Evolutionary conservation across 2,888 invertebrate genomes (phyloP), one percentile per base, ranked within the genome.

Genomic region (Drosophila prolongata): DNA sequence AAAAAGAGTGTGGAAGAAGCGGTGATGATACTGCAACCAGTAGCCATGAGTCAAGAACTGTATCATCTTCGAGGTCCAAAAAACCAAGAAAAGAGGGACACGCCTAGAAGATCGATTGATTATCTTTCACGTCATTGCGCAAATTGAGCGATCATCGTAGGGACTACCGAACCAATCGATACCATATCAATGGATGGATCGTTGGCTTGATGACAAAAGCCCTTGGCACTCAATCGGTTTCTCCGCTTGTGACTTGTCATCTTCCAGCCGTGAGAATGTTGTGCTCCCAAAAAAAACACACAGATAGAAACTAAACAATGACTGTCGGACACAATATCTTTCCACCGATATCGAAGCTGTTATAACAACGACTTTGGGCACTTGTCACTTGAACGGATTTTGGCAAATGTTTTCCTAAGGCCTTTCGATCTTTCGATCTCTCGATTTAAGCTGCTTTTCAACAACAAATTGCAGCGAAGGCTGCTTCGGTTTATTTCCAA

Each of bases 81-180:
- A 27, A 14, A 46, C 9, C 27, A 9, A 24, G 16, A 10, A 56
- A 9, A n/a, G n/a, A 24, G 27, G 13, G 59, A 66, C 71, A 79
- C 68, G 77, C 70, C 75, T 52, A 68, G 76, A 87, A 86, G 84
- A 84, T 84, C 81, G 84, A 84, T 84, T 83, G 76, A 24, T 24
- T 24, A 79, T 87, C 80, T 79, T 53, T 77, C 82, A 86, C 76
- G 87, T 86, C 86, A 86, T 87, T 87, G 86, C 82, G 80, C 86
- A 87, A 86, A 86, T 86, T 87, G 86, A 85, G 85, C 81, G 85
- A 84, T 85, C 87, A 81, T 86, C 83, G 42, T 40, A 42, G 58
- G 58, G 58, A 59, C 53, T 59, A 62, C 62, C 57, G 67, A 59
- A 59, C 59, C 50, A 44, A 57, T 61, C 44, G n/a, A 61, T 57